Percentiles rank a stretch among this genome's conserved stretches.
Evolutionary conservation across 2,888 invertebrate species (phyloP).

Genomic region (Amiota mariae): DNA sequence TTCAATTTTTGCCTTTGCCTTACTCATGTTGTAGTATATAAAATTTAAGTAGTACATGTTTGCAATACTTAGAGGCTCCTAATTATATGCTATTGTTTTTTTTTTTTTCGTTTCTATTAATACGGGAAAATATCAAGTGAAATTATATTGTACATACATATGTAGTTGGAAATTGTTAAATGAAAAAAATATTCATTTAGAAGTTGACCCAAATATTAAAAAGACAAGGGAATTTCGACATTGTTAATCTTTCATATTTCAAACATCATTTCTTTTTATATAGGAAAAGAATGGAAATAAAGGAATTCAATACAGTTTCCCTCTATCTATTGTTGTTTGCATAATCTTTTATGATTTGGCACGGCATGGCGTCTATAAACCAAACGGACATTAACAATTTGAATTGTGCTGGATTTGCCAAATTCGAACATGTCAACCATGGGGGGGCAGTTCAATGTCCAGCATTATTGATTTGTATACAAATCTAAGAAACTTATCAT

Average conservation of each 20-base stretch:
- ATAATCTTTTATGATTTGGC: constrained; percentile 19
- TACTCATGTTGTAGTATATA: too few species aligned
- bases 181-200: too few species aligned
- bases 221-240: too few species aligned
- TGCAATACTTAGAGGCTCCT: constrained; percentile 2
- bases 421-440: constrained; percentile 14
- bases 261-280: neutral
- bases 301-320: neutral
- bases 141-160: too few species aligned
- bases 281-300: neutral
- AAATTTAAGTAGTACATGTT: too few species aligned
- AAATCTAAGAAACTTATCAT: constrained; percentile 2
- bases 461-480: constrained; percentile 18
- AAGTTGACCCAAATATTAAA: too few species aligned
- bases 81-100: constrained; percentile 25
- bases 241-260: neutral
- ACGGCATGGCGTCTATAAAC: constrained; percentile 1
- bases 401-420: neutral
- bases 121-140: neutral
- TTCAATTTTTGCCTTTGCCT: too few species aligned
- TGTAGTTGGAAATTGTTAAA: too few species aligned
- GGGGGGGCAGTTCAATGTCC: constrained; percentile 13
- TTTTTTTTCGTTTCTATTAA: neutral
- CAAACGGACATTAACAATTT: neutral
- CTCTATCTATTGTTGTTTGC: neutral